A percentile compares a stretch with the other conserved stretches of the same genome.
These are phyloP conservation scores for Limnephilus auricula DNA, from an alignment of 2,888 invertebrate species.

Conservation along the genomic window DNA sequence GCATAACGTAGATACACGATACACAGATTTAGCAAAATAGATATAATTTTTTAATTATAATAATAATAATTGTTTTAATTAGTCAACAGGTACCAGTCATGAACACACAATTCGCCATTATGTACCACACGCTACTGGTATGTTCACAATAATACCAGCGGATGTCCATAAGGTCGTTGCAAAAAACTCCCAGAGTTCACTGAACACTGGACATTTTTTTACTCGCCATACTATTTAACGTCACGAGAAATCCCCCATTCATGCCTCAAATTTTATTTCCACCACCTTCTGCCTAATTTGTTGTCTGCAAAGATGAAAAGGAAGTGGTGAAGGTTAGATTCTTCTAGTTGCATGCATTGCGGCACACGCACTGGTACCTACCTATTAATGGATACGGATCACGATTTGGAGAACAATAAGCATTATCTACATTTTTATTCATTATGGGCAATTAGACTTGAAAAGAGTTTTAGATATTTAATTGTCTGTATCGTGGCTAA, in stretches of 20 bases:
- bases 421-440: not conserved
- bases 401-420: not conserved
- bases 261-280: not conserved
- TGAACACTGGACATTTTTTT: not conserved
- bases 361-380: not conserved
- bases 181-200: not conserved
- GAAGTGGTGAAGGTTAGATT: not conserved
- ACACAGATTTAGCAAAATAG: no score
- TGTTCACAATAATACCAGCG: not conserved
- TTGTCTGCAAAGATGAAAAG: not conserved
- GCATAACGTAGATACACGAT: no score
- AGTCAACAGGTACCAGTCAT: not conserved
- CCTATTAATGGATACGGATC: not conserved
- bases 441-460: not conserved
- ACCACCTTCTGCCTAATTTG: not conserved
- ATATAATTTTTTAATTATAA: no score
- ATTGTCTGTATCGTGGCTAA: not conserved
- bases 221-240: not conserved
- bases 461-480: not conserved
- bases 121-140: not conserved
- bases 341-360: not conserved
- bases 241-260: not conserved
- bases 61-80: no score
- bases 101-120: not conserved
- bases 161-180: not conserved